phyloP scores from a whole-genome alignment of 1,140 invertebrate species.

The Drosophila saltans region DNA sequence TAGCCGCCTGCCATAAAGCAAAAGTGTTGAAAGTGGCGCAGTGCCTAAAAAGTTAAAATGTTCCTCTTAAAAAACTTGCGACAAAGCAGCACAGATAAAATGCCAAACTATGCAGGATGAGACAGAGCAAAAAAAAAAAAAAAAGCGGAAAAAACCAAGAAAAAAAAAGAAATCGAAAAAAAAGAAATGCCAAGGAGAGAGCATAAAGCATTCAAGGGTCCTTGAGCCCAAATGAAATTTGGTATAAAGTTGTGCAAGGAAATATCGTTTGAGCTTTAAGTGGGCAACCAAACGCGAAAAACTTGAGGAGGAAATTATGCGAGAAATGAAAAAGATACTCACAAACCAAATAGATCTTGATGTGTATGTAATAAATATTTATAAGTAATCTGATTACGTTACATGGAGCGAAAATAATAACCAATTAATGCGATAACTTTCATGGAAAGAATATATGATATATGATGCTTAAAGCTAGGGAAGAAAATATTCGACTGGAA shows the following conservation, averaged over 20 bases:
- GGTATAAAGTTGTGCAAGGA: conserved; percentile 36
- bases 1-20: conserved; percentile 55
- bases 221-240: conserved; percentile 38
- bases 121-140: conserved; percentile 29
- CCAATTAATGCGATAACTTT: neutral
- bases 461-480: neutral
- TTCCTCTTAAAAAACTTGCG: conserved; percentile 50
- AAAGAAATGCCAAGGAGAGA: conserved; percentile 33
- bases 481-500: no score
- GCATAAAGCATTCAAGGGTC: conserved; percentile 24
- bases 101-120: conserved; percentile 24
- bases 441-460: neutral
- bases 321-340: conserved; percentile 23
- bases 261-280: conserved; percentile 44
- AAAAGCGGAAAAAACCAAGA: conserved; percentile 3
- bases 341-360: conserved; percentile 40
- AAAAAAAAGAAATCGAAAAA: conserved; percentile 35
- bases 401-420: neutral
- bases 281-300: conserved; percentile 20
- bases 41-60: conserved; percentile 63
- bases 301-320: conserved; percentile 27
- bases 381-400: conserved; percentile 33
- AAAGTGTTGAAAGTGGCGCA: conserved; percentile 68
- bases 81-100: conserved; percentile 61
- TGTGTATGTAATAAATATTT: conserved; percentile 37